These are phyloP conservation scores for Mythimna ferrago DNA, from an alignment of 2,888 invertebrate genomes.

Conservation along the genomic window DNA sequence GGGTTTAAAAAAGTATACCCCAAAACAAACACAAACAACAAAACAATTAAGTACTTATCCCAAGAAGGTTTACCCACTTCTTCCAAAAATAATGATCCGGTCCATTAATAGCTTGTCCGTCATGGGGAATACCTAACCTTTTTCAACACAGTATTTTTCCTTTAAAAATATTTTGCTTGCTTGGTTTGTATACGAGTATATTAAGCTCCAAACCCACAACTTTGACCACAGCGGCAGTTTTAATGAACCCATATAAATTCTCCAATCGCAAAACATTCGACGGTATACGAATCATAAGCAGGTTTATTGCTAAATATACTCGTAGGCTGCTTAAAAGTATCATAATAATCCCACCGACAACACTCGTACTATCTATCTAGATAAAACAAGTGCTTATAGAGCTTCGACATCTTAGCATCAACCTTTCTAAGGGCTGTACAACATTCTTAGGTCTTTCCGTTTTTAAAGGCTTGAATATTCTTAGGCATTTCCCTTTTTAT, in stretches of 20 bases:
- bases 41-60: background rate
- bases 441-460: too few species aligned
- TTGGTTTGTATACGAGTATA: background rate
- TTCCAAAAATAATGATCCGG: background rate
- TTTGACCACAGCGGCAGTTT: constrained; percentile 3
- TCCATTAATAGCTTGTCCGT: background rate
- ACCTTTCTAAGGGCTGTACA: too few species aligned
- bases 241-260: constrained; percentile 50
- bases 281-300: constrained; percentile 45
- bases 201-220: background rate
- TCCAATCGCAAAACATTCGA: constrained; percentile 23
- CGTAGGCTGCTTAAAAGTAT: constrained; percentile 10
- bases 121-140: background rate
- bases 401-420: background rate
- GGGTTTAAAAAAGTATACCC: too few species aligned
- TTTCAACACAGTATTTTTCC: background rate
- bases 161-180: background rate
- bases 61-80: background rate
- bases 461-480: too few species aligned
- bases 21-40: background rate
- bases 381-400: background rate
- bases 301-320: constrained; percentile 11
- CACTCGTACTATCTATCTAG: background rate
- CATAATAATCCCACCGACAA: constrained; percentile 1
- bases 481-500: too few species aligned